A percentile compares a stretch with the other conserved stretches of the same genome.
Conservation (phyloP, 1,140 invertebrate genomes). For the Philotrypesis tridentata region DNA sequence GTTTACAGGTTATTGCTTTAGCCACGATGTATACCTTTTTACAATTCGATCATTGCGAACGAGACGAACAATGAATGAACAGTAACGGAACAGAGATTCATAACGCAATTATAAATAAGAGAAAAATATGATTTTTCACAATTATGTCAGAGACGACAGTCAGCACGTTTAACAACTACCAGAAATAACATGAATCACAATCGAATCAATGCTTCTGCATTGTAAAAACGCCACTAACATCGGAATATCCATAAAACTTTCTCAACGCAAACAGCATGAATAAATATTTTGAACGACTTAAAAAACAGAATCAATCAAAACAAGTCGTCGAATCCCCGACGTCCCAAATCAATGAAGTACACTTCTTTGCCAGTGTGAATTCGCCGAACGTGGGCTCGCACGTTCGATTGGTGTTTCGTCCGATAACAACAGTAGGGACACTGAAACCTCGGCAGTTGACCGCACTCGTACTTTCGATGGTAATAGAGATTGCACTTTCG, state of each 20-base stretch:
- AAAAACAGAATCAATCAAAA: background rate
- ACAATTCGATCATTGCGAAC: background rate
- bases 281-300: no score
- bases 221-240: no score
- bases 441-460: conserved; percentile 9
- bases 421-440: conserved; percentile 68
- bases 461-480: conserved; percentile 54
- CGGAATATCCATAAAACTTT: no score
- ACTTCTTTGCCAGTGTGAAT: conserved; percentile 57
- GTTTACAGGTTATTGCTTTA: background rate
- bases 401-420: conserved; percentile 64
- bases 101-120: no score
- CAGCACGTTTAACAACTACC: no score
- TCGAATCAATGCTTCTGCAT: no score
- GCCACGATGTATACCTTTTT: background rate
- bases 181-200: no score
- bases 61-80: no score
- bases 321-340: background rate
- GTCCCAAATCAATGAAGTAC: conserved; percentile 54
- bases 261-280: no score
- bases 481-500: conserved; percentile 74
- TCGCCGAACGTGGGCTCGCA: conserved; percentile 63
- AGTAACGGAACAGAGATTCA: no score
- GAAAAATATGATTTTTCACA: no score
- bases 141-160: no score